These are phyloP conservation scores for Brachionus rubens DNA, from an alignment of 1,140 invertebrate species.

Conservation along the genomic window DNA sequence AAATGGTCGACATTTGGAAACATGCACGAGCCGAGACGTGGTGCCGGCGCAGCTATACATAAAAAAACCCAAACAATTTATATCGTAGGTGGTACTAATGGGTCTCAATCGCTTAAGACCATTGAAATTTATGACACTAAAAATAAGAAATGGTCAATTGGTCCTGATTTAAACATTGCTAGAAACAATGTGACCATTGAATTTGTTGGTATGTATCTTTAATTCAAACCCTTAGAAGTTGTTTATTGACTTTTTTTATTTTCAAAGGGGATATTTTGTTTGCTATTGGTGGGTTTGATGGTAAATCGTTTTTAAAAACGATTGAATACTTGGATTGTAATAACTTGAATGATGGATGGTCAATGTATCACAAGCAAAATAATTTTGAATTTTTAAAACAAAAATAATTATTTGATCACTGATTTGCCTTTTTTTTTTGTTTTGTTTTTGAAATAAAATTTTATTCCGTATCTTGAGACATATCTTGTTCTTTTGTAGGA, in stretches of 20 bases:
- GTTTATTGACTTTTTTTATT: neutral
- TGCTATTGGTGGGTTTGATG: conserved; percentile 45
- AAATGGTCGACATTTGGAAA: neutral
- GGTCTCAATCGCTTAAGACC: conserved; percentile 6
- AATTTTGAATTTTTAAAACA: conserved; percentile 33
- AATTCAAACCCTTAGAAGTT: neutral
- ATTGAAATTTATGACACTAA: conserved; percentile 44
- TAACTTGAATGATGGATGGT: conserved; percentile 41
- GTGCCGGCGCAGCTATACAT: conserved; percentile 28
- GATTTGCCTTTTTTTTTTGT: too few species aligned
- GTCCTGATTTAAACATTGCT: conserved; percentile 17
- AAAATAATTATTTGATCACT: too few species aligned
- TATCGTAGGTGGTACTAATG: conserved; percentile 44
- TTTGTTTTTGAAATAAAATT: too few species aligned
- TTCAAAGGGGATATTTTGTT: conserved; percentile 27
- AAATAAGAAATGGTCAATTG: conserved; percentile 27
- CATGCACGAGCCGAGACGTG: conserved; percentile 36
- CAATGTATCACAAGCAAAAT: conserved; percentile 36
- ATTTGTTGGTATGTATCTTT: conserved; percentile 15
- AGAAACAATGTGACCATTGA: conserved; percentile 35
- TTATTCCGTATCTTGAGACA: too few species aligned
- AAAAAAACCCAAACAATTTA: conserved; percentile 1
- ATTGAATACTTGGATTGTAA: conserved; percentile 41
- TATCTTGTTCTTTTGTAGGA: too few species aligned
- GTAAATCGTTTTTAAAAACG: conserved; percentile 42